Conservation (phyloP, 2,888 invertebrate species). For the Archaeoteleia sp. region DNA sequence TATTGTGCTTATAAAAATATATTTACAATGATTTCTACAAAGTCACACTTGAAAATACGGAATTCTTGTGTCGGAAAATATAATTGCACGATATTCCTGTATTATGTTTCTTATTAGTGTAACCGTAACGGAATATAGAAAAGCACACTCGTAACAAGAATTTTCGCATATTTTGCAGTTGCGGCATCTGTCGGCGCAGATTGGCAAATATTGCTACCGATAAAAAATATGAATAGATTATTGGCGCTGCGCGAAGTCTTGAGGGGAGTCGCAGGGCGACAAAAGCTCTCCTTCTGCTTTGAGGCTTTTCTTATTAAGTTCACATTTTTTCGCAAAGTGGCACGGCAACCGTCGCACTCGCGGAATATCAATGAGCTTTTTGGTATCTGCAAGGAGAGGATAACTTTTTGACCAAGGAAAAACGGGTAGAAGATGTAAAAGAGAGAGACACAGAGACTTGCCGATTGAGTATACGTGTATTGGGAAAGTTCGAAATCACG, state of each 20-base stretch:
- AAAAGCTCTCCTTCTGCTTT: conserved; percentile 69
- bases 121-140: conserved; percentile 17
- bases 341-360: conserved; percentile 61
- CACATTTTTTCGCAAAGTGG: conserved; percentile 73
- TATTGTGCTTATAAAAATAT: conserved; percentile 1
- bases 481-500: too few relatives aligned
- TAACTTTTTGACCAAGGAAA: conserved; percentile 45
- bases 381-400: conserved; percentile 57
- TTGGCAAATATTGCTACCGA: conserved; percentile 41
- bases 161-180: not conserved
- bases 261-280: conserved; percentile 55
- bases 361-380: conserved; percentile 72
- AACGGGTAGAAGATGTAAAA: conserved; percentile 1
- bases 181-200: conserved; percentile 7
- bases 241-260: conserved; percentile 53
- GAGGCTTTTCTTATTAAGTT: conserved; percentile 74
- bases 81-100: too few relatives aligned
- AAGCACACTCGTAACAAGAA: conserved; percentile 3
- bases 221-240: conserved; percentile 66
- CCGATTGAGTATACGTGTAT: too few relatives aligned
- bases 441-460: not conserved
- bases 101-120: conserved; percentile 8
- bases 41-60: too few relatives aligned
- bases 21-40: too few relatives aligned
- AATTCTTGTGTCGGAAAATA: not conserved